phyloP scores from a whole-genome alignment of 2,113 vertebrate genomes.

The Sarotherodon lohbergeri region DNA sequence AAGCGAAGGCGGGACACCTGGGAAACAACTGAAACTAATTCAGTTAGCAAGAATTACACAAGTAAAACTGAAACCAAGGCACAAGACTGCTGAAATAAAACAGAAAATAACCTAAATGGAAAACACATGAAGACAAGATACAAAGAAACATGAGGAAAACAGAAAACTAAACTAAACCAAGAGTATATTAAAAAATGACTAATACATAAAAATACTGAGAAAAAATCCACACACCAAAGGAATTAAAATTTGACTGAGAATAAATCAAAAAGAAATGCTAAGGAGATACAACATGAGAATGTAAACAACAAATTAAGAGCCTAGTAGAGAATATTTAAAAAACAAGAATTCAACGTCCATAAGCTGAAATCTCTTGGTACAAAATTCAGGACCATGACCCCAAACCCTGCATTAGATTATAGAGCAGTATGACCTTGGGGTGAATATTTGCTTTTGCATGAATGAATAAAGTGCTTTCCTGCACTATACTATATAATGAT shows the following conservation, averaged over 20 bases:
- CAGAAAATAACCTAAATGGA: background rate
- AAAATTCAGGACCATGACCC: background rate
- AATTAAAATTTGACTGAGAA: background rate
- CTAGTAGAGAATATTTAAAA: background rate
- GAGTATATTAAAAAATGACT: background rate
- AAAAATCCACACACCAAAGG: background rate
- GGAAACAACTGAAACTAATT: background rate
- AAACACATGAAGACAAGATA: background rate
- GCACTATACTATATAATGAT: background rate
- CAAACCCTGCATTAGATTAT: background rate
- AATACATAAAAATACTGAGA: background rate
- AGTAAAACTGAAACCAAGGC: background rate
- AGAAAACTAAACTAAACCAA: background rate
- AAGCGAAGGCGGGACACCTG: fast-evolving
- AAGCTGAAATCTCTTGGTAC: background rate
- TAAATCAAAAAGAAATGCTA: background rate
- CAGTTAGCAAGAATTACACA: background rate
- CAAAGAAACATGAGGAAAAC: background rate
- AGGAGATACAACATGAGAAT: background rate
- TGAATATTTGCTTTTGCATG: background rate
- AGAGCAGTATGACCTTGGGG: background rate
- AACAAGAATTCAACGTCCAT: background rate
- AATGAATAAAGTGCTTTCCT: background rate
- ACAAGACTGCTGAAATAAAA: background rate
- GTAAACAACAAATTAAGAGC: background rate